Base-by-base conservation (phyloP, 2,888 invertebrate species). In the Metopia argyrocephala region DNA sequence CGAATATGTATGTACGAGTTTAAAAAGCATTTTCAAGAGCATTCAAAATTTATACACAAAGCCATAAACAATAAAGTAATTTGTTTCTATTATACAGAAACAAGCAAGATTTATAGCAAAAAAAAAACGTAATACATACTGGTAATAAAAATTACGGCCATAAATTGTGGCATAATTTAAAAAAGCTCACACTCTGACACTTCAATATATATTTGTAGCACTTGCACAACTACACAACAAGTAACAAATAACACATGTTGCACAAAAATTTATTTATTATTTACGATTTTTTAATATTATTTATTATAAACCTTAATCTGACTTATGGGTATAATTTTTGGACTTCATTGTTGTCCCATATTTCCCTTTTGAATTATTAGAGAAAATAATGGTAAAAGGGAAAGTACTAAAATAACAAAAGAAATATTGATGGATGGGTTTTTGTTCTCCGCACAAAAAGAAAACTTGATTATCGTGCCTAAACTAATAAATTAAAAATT, bases 311-410 rank as follows among this genome's bases (percentile, higher is more conserved):
- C 15, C 38, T 62, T 25, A 64, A 76, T 62, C 31, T 64, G 69
- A 27, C 76, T 62, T 76, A 20, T 68, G 69, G 76, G 76, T 38
- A 62, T 64, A 56, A 56, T 68, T 75, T 61, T n/a, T 15, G 15
- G 38, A 38, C 12, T 38, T 15, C 38, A 9, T 38, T 12, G 38
- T 12, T 38, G 38, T 38, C 15, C 3, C 1, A 38, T 38, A 38
- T 38, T 38, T 38, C 3, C 15, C 15, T 31, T 38, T 38, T 9
- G 3, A 38, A 38, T 12, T 38, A 38, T 38, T 12, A 38, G 9
- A 15, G 38, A 38, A 38, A 38, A 38, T 4, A 38, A 38, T 9
- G 9, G 3, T 1, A 38, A 38, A 38, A 15, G 12, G 2, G 31
- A 31, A 31, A 31, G 9, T 2, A 31, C 1, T 3, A 31, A 31